Percentiles rank a stretch among this genome's conserved stretches.
phyloP scores from a whole-genome alignment of 2,113 vertebrate genomes.

The Acrocephalus kingi region DNA sequence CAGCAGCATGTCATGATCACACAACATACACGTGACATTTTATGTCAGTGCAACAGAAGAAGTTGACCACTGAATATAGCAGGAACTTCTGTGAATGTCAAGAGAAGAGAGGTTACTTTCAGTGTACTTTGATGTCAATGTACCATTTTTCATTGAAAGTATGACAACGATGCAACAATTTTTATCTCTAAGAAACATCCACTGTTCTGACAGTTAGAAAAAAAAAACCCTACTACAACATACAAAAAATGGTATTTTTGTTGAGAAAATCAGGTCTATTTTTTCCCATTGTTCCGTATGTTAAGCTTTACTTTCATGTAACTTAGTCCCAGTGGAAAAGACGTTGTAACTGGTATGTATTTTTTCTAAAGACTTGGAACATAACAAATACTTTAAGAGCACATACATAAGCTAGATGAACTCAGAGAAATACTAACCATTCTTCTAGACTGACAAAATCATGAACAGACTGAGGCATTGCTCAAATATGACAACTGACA shows the following conservation, averaged over 20 bases:
- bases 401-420: neutral
- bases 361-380: neutral
- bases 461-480: neutral
- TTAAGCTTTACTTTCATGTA: neutral
- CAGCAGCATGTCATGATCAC: neutral
- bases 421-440: neutral
- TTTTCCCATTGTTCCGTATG: neutral
- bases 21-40: neutral
- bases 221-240: neutral
- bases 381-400: neutral
- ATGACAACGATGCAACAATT: neutral
- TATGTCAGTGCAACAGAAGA: neutral
- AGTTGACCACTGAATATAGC: neutral
- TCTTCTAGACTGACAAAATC: neutral
- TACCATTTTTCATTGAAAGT: neutral
- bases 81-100: fast-evolving
- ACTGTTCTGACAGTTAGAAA: neutral
- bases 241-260: neutral
- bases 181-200: neutral
- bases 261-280: neutral
- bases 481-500: neutral
- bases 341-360: neutral
- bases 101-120: neutral
- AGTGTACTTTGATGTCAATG: neutral
- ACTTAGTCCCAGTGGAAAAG: neutral